A percentile compares a stretch with the other conserved stretches of the same genome.
phyloP scores from a whole-genome alignment of 2,797 vertebrate genomes.

The Chanos chanos region DNA sequence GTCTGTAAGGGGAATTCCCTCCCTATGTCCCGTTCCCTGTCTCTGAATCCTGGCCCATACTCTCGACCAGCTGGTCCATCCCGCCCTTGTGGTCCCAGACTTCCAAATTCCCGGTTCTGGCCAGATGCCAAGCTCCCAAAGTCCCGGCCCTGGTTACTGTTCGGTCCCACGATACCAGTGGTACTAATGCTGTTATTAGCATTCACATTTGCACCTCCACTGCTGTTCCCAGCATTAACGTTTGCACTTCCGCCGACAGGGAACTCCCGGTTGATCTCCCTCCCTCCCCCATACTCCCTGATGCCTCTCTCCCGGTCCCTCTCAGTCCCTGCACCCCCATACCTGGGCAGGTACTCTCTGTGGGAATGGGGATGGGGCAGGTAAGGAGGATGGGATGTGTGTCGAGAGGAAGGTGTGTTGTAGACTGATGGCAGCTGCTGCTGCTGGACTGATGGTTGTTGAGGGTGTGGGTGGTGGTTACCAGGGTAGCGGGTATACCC shows the following conservation, averaged over 20 bases:
- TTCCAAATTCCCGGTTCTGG: slow-evolving; percentile 67
- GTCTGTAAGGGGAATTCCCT: slow-evolving; percentile 65
- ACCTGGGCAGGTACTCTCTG: slow-evolving; percentile 79
- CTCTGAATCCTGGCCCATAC: slow-evolving; percentile 73
- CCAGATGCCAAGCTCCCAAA: slow-evolving; percentile 61
- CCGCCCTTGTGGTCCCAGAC: slow-evolving; percentile 53
- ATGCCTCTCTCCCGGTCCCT: slow-evolving; percentile 68
- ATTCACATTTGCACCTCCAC: slow-evolving; percentile 4
- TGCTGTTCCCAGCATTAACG: slow-evolving; percentile 51
- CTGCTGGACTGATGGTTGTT: slow-evolving; percentile 76
- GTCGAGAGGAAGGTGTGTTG: slow-evolving; percentile 76
- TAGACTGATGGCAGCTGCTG: slow-evolving; percentile 80
- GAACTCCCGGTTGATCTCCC: slow-evolving; percentile 71
- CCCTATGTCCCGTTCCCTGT: slow-evolving; percentile 79
- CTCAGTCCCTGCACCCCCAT: slow-evolving; percentile 66
- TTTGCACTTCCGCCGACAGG: slow-evolving; percentile 60
- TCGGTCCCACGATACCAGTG: slow-evolving; percentile 57
- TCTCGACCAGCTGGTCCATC: slow-evolving; percentile 69
- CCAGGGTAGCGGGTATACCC: slow-evolving; percentile 75
- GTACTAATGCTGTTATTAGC: slow-evolving; percentile 36
- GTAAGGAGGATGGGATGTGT: slow-evolving; percentile 73
- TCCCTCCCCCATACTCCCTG: slow-evolving; percentile 66
- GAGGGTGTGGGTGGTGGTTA: slow-evolving; percentile 72
- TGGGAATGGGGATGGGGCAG: slow-evolving; percentile 73
- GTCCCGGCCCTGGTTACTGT: slow-evolving; percentile 62